Conservation (phyloP, 2,888 invertebrate species). For the Antitype chi region DNA sequence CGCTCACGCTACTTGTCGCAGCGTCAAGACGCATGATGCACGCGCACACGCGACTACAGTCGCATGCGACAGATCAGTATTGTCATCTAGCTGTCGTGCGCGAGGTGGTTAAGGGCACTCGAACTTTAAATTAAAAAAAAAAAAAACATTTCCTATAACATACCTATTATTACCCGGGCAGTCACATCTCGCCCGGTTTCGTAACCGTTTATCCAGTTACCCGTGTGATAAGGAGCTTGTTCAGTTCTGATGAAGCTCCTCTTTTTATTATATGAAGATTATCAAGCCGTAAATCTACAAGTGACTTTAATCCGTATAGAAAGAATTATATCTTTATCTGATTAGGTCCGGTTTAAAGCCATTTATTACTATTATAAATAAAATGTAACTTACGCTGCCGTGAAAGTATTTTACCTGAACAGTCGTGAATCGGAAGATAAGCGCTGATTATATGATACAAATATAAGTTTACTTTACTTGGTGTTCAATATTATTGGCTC, state of each 20-base stretch:
- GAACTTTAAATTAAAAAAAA: too few species aligned
- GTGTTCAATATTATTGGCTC: background rate
- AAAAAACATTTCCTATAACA: too few species aligned
- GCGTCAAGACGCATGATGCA: too few species aligned
- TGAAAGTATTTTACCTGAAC: constrained; percentile 17
- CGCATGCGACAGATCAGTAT: too few species aligned
- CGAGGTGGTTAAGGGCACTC: too few species aligned
- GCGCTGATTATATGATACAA: constrained; percentile 11
- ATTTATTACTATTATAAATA: constrained; percentile 16
- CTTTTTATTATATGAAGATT: background rate
- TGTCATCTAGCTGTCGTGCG: too few species aligned
- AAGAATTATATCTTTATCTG: background rate
- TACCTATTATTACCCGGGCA: too few species aligned
- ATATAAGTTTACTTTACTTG: background rate
- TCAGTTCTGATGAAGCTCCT: background rate
- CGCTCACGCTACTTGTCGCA: too few species aligned
- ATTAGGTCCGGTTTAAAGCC: background rate
- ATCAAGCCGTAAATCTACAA: constrained; percentile 10
- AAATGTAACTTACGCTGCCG: background rate
- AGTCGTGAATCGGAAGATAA: background rate
- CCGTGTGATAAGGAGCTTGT: background rate
- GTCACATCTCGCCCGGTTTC: background rate
- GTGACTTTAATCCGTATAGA: background rate
- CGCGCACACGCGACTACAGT: too few species aligned
- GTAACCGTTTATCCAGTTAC: background rate